These are phyloP conservation scores for Reticulitermes speratus DNA, from an alignment of 1,140 invertebrate species.

Conservation along the genomic window DNA sequence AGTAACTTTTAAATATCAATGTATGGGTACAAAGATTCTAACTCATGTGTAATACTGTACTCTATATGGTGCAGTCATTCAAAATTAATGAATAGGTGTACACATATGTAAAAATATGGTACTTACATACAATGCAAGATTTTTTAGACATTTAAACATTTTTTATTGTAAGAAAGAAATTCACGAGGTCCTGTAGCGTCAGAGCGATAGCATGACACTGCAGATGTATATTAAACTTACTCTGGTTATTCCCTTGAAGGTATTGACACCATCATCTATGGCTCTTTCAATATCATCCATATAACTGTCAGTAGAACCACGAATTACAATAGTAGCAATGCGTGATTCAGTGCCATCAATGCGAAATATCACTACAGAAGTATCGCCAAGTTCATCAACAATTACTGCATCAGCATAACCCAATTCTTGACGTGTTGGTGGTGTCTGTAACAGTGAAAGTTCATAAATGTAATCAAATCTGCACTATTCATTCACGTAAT, in stretches of 20 bases:
- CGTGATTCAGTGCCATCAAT: constrained; percentile 77
- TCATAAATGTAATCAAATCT: not conserved
- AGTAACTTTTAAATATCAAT: no score
- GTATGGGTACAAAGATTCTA: no score
- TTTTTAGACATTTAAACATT: no score
- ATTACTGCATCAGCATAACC: constrained; percentile 90
- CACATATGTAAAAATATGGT: no score
- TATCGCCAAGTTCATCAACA: constrained; percentile 96
- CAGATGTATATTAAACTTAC: not conserved
- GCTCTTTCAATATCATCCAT: constrained; percentile 99
- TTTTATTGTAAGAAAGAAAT: no score
- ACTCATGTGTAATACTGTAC: no score
- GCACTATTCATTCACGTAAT: not conserved
- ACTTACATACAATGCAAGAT: no score
- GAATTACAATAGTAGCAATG: constrained; percentile 89
- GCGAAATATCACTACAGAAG: constrained; percentile 87
- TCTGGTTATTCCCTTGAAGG: constrained; percentile 79
- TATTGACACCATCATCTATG: constrained; percentile 98
- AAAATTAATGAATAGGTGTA: no score
- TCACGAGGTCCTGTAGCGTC: no score
- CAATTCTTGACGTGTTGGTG: constrained; percentile 87
- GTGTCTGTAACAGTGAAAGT: constrained; percentile 49
- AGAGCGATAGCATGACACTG: no score
- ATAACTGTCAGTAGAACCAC: constrained; percentile 96
- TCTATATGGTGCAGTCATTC: no score